Base-by-base conservation (phyloP, 1,140 invertebrate genomes). In the Lepidostoma basale region DNA sequence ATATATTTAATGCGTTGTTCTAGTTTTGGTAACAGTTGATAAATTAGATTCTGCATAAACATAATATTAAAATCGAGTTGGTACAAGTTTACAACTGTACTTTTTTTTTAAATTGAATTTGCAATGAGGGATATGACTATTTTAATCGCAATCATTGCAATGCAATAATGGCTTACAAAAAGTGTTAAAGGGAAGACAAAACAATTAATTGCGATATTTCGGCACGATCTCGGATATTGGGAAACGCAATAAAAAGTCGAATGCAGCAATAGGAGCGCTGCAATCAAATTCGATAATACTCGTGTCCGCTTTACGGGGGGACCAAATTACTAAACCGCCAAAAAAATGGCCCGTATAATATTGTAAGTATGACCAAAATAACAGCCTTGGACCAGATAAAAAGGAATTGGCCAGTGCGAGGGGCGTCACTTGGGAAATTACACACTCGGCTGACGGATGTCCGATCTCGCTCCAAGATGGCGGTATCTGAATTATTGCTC, bases 351-450 rank as follows among this genome's bases (percentile, higher is more conserved):
- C 16, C n/a, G 22, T 39, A 12, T 52, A 64, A 64, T 44, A 33
- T 33, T 33, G n/a, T 33, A 14, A 60, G 36, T 16, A 42, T 52
- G 25, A 64, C 62, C 36, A 22, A 64, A 64, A 39, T 64, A 25
- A 23, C 28, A 64, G 45, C 62, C 62, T 64, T 64, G 62, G 62
- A 64, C 62, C 62, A 64, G 30, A 49, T 64, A 25, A 14, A 39
- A 44, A 36, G 30, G 45, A 64, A 54, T 52, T 52, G 30, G 44
- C 33, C 18, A 64, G 45, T 30, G 36, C 28, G 30, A 64, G 62
- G 52, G 62, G 14, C 62, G 45, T 52, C 62, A 64, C n/a, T 64
- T 30, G 18, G 18, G 52, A 39, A 52, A 39, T 14, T n/a, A 59
- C 6, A 16, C 36, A 12, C 40, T 40, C 18, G 30, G 33, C 39